Evolutionary conservation across 2,113 vertebrate genomes (phyloP), one percentile per base, ranked within the genome.

Genomic region (Pagrus major): DNA sequence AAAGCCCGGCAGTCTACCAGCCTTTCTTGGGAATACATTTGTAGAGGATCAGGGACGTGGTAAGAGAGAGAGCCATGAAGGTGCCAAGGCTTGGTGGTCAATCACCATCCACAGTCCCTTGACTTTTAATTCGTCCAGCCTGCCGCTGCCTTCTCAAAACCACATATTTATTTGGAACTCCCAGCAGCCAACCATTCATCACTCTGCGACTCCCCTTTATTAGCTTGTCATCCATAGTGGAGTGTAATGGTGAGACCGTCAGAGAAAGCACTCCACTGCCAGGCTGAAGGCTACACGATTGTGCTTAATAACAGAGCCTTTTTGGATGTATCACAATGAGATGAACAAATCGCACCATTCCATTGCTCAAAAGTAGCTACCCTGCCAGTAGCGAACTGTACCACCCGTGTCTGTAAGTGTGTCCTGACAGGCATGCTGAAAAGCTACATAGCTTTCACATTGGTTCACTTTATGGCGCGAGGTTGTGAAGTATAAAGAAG

Each of bases 81-180:
- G 61, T 85, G 74, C 78, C 83, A 84, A 70, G 56, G 46, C 52
- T 81, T 27, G 60, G 61, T 78, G 68, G 79, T 84, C 81, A 74
- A 69, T 91, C 63, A 46, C 54, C 41, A 78, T 73, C 59, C 65
- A 56, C 58, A 81, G 71, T 51, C 70, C 49, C 33, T 79, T 76
- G 60, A 78, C 66, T 71, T 74, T 75, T 87, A 83, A 89, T 84
- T 63, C 10, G 7, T 65, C 52, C 79, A 59, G 71, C 21, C 58
- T 84, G 61, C 51, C 44, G 42, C 76, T 68, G 81, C 75, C 71
- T 65, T 71, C 47, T n/a, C 66, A 74, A 88, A 86, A 75, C 73
- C 73, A 58, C 66, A 83, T 76, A 80, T 88, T 91, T 90, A 84
- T 85, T 85, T 85, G 69, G 69, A 88, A 55, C 27, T 80, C 51